Percentiles rank a stretch among this genome's conserved stretches.
phyloP scores from a whole-genome alignment of 2,797 vertebrate genomes.

The Gymnoscopelus microlampas region DNA sequence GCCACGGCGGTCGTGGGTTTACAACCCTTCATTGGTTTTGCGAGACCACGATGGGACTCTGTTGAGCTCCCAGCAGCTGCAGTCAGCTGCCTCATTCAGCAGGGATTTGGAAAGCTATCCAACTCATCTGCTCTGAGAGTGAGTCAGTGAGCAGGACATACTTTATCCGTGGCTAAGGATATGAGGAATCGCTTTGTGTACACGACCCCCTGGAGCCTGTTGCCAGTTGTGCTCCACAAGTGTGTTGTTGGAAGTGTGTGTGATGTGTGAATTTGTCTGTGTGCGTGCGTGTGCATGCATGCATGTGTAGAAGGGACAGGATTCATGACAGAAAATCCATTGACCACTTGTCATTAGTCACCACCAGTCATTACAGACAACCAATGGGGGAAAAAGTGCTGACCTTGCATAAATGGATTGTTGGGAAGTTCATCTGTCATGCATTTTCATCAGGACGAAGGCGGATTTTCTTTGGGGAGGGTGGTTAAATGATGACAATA shows the following conservation, averaged over 20 bases:
- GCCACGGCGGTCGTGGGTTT: constrained; percentile 47
- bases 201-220: constrained; percentile 1
- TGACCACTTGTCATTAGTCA: constrained; percentile 66
- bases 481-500: constrained; percentile 27
- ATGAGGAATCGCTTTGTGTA: constrained; percentile 33
- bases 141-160: constrained; percentile 47
- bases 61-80: constrained; percentile 61
- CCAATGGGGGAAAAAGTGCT: constrained; percentile 31
- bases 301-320: constrained; percentile 24
- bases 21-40: constrained; percentile 49
- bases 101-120: constrained; percentile 39
- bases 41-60: constrained; percentile 34
- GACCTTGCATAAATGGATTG: constrained; percentile 57
- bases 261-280: constrained; percentile 5
- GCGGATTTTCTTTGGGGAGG: constrained; percentile 29
- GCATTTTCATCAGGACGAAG: constrained; percentile 26
- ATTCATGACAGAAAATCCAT: constrained; percentile 50
- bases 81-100: constrained; percentile 53
- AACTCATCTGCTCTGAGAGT: constrained; percentile 34
- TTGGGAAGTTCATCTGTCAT: constrained; percentile 56
- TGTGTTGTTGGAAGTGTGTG: not conserved
- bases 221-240: not conserved
- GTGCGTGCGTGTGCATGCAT: constrained; percentile 16
- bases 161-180: constrained; percentile 43
- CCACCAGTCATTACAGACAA: constrained; percentile 41